Conservation (phyloP, 92 coral and sea anemone species). For the Meandrina meandrites region DNA sequence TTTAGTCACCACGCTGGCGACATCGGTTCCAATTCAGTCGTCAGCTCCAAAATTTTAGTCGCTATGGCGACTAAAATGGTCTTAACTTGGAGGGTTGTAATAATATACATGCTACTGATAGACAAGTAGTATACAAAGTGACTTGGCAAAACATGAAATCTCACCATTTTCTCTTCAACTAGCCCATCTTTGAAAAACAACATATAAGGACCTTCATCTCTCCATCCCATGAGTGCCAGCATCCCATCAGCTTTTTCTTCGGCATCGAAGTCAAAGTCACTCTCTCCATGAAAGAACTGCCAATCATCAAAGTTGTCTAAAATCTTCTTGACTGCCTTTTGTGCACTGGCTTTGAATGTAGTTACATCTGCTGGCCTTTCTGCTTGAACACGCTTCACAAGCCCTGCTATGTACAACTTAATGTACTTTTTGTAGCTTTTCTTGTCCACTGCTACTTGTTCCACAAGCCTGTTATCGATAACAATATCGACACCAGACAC, state of each 20-base stretch:
- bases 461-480: conserved; percentile 3
- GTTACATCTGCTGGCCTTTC: conserved; percentile 10
- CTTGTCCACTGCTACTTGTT: neutral
- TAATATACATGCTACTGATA: neutral
- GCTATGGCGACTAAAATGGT: no score
- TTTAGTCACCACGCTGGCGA: no score
- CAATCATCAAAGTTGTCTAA: neutral
- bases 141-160: conserved; percentile 22
- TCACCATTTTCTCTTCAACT: conserved; percentile 47
- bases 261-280: neutral
- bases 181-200: conserved; percentile 61
- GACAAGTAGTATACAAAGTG: no score
- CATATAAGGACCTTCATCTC: conserved; percentile 36
- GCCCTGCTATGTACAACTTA: conserved; percentile 8
- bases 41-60: no score
- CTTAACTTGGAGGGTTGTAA: no score
- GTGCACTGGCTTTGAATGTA: conserved; percentile 23
- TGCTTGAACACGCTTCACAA: neutral
- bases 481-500: conserved; percentile 38
- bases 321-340: conserved; percentile 4
- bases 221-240: conserved; percentile 47
- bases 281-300: conserved; percentile 14
- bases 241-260: conserved; percentile 11
- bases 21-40: no score
- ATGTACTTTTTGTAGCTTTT: conserved; percentile 30